These are phyloP conservation scores for Temnopleurus reevesii DNA, from an alignment of 53 echinoderm and acorn worm species.

Conservation along the genomic window DNA sequence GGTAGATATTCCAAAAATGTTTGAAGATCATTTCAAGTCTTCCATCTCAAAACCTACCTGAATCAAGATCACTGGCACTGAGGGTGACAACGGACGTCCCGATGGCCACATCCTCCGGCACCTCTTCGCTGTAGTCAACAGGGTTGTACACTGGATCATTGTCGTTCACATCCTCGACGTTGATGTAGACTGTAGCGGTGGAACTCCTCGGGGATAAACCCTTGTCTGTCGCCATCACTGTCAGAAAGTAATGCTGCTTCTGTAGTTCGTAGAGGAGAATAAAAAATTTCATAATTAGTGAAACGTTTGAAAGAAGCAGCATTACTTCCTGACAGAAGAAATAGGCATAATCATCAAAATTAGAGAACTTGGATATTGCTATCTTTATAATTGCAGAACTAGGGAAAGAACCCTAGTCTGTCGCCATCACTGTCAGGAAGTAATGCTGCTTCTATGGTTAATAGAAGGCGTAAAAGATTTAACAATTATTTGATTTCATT, in stretches of 20 bases:
- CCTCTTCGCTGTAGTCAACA: conserved; percentile 72
- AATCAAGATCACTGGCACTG: conserved; percentile 76
- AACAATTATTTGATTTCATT: too few relatives aligned
- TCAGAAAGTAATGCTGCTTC: conserved; percentile 85
- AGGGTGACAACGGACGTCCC: conserved; percentile 72
- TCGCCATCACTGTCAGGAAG: conserved; percentile 74
- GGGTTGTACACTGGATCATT: conserved; percentile 74
- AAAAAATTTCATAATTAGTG: neutral
- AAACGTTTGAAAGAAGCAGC: neutral
- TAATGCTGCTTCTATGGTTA: conserved; percentile 79
- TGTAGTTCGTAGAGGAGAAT: conserved; percentile 36
- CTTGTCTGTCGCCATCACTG: conserved; percentile 73
- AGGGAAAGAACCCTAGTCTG: conserved; percentile 69
- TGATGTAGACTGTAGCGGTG: conserved; percentile 78
- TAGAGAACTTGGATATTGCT: too few relatives aligned
- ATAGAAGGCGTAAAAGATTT: neutral
- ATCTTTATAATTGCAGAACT: too few relatives aligned
- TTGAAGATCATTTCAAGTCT: too few relatives aligned
- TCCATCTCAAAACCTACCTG: conserved; percentile 75
- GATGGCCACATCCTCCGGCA: conserved; percentile 74
- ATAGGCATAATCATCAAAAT: too few relatives aligned
- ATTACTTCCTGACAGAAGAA: too few relatives aligned
- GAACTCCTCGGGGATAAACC: conserved; percentile 70
- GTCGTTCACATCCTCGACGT: conserved; percentile 85
- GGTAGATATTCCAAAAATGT: too few relatives aligned